Base-by-base conservation (phyloP, 2,113 vertebrate genomes). In the Chaenogobius annularis region DNA sequence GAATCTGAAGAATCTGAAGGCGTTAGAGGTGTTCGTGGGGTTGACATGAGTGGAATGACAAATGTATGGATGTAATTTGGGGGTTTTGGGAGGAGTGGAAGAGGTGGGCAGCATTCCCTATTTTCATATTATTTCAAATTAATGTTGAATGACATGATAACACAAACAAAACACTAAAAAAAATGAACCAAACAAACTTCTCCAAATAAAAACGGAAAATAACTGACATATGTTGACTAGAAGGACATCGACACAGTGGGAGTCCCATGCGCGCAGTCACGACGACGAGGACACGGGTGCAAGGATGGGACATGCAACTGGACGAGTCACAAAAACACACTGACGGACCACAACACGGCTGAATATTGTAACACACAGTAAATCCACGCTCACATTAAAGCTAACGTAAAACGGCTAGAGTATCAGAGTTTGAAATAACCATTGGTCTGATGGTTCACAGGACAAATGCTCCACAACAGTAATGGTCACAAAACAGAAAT, bases 241-340 rank as follows among this genome's bases (percentile, higher is more conserved):
- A 44, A 73, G 63, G 40, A 81, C 79, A 31, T 82, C 78, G 67
- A 75, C 71, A 77, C 6, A 62, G 83, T 85, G 86, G 78, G 83
- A 70, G 79, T 84, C 83, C 64, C 89, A 87, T 91, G 89, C 89
- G 82, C 70, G 14, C 68, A 83, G 82, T 72, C 78, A 82, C 50
- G 20, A 56, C 50, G 35, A 66, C 64, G 81, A 82, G 75, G 74
- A 85, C 81, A 86, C 69, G 66, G 83, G 69, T 48, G 76, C 84
- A 87, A 70, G 69, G 69, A 75, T 88, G 90, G 47, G 71, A 85
- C 93, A 92, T 93, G 92, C 93, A 87, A 59, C 68, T 88, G 68
- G 74, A 92, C 80, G 72, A 20, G 10, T 54, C 65, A 0, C 62
- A 74, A 5, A 64, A 69, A 31, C 62, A 78, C 55, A 78, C 20